Percentiles rank a stretch among this genome's conserved stretches.
These are phyloP conservation scores for Crypturellus undulatus DNA, from an alignment of 2,113 vertebrate species.

Conservation along the genomic window DNA sequence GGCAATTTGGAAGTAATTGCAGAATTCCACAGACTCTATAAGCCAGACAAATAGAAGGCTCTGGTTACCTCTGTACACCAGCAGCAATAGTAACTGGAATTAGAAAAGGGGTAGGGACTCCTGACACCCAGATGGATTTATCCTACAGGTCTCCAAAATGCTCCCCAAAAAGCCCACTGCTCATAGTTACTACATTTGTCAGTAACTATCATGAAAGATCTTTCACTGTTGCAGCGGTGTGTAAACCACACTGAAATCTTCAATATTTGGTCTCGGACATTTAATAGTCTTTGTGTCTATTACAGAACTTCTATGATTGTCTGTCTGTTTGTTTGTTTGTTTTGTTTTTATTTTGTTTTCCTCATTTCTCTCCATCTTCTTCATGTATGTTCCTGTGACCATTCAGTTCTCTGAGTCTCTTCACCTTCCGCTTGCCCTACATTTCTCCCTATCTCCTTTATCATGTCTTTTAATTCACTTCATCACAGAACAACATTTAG, in stretches of 20 bases:
- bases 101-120: background rate
- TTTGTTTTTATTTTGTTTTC: background rate
- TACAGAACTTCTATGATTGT: background rate
- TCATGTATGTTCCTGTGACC: background rate
- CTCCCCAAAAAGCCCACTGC: background rate
- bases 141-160: background rate
- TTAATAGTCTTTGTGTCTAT: background rate
- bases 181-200: background rate
- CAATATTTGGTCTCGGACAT: background rate
- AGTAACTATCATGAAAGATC: background rate
- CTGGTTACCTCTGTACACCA: background rate
- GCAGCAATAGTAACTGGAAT: background rate
- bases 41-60: background rate
- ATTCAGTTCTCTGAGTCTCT: background rate
- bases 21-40: background rate
- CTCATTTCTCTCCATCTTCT: background rate
- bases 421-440: background rate
- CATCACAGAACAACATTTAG: background rate
- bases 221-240: background rate
- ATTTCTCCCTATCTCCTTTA: background rate
- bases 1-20: background rate
- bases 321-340: too few relatives aligned
- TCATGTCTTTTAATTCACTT: background rate
- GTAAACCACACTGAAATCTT: background rate
- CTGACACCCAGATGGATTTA: background rate